phyloP scores from a whole-genome alignment of 2,113 vertebrate genomes.

The Mus musculus region GRCm39 chr14:77529501-77530000 shows the following conservation, averaged over 20 bases:
- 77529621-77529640: too few relatives aligned
- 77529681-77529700: neutral
- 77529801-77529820: neutral
- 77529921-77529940: too few relatives aligned
- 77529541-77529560: neutral
- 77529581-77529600: neutral
- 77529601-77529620: neutral
- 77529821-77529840: too few relatives aligned
- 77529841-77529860: too few relatives aligned
- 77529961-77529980: too few relatives aligned
- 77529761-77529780: neutral
- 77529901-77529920: too few relatives aligned
- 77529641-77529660: neutral
- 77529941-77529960: too few relatives aligned
- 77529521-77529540: neutral
- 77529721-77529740: neutral
- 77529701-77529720: neutral
- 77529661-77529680: neutral
- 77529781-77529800: neutral
- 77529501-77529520: neutral
- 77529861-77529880: too few relatives aligned
- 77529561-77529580: neutral
- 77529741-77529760: constrained; percentile 4
- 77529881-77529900: too few relatives aligned
- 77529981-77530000: too few relatives aligned